Evolutionary conservation across 1,140 invertebrate genomes (phyloP), one percentile per base, ranked within the genome.

Genomic region (Pogonomyrmex barbatus): DNA sequence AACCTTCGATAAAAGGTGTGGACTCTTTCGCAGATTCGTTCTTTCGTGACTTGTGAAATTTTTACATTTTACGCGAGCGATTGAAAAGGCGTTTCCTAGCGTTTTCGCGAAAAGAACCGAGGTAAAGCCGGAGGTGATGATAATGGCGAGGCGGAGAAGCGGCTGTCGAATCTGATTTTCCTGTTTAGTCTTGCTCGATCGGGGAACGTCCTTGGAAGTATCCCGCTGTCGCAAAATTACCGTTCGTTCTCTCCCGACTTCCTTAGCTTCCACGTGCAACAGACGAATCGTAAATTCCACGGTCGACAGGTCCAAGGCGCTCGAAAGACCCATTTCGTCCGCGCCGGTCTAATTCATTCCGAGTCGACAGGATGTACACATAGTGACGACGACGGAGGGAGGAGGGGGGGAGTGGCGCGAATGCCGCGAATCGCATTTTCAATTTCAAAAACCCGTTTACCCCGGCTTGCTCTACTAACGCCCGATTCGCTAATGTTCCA

Each of bases 201-300:
- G 9, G 65, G 54, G 63, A 30, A 62, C 67, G 67, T 83, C 68
- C 68, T 83, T 75, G 79, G 12, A 5, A 60, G 79, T 17, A 36
- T 73, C 56, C 30, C 24, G 52, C 67, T 60, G 79, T 42, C 54
- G 68, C 54, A 45, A 73, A 75, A 83, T 83, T 83, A 75, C 79
- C 30, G 79, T 83, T 83, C 67, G 47, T 81, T 81, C 54, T 58
- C 67, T 42, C 65, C 24, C 10, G 67, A 50, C 54, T 71, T 71
- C 52, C 63, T 45, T 24, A 63, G 65, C 24, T 82, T 83, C 54
- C 54, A 83, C 68, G 68, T 75, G 68, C 68, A 83, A 47, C 54
- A 45, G 42, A 83, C 79, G 68, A 83, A 83, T 83, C 79, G 79
- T 83, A 75, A 83, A 83, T 83, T 83, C 68, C 54, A 73, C 52